Base-by-base conservation (phyloP, 2,888 invertebrate species). In the Malachius bipustulatus region DNA sequence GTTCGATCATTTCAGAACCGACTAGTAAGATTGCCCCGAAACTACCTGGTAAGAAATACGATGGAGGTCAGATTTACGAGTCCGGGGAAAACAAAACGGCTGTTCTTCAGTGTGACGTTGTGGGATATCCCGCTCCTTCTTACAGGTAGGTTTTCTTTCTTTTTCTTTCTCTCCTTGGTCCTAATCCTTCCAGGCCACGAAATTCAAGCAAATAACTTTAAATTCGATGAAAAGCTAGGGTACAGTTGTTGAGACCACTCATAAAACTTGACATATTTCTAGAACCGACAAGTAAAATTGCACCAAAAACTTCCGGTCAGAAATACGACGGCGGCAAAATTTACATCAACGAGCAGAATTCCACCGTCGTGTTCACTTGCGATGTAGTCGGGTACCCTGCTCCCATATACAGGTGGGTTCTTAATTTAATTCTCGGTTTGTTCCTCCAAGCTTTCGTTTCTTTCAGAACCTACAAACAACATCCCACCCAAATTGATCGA, bases 321-420 rank as follows among this genome's bases (percentile, higher is more conserved):
- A 59, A 57, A 44, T 59, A 57, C 37, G 58, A 57, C 0, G 59
- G 77, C 52, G 72, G 73, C 57, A 75, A 74, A 60, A 70, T 76
- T 48, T 60, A 70, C 55, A 58, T 59, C 54, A 67, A 70, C 49
- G 58, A 63, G 38, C 58, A 59, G 53, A 64, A 57, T 42, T 59
- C 60, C 48, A 64, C 69, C 46, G 68, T 71, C 42, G 74, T 74
- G 50, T 62, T 81, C 57, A 71, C 73, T 47, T 80, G 80, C 60
- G 73, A 75, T 57, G 71, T 76, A 45, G 73, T 75, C 53, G 77
- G 75, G 52, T 79, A 68, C 58, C 80, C 81, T 42, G 71, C 71
- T 42, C 80, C 80, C 40, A 51, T 71, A 44, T 77, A 71, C 71
- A 77, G 79, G 80, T 81, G 73, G 67, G 67, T 66, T 46, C 16